Evolutionary conservation across 64 coral and sea anemone genomes (phyloP).

Genomic region (Pocillopora damicornis): DNA sequence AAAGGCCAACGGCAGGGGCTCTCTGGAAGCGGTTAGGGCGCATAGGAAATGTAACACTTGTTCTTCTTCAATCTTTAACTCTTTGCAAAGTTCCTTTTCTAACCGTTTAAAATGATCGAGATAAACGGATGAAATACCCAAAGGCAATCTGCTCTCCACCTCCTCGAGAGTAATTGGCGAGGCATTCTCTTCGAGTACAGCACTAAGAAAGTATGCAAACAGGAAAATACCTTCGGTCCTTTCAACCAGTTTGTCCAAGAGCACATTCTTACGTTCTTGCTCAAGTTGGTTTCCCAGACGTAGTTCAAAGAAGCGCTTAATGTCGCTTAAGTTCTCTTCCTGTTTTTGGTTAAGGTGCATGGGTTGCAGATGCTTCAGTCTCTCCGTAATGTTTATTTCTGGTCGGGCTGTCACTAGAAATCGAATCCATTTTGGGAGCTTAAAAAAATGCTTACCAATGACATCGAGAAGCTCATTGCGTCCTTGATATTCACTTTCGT

Average conservation of each 20-base stretch:
- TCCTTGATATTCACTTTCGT: slow-evolving; percentile 32
- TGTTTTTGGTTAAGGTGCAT: not conserved
- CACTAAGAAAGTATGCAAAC: no score
- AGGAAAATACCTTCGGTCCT: not conserved
- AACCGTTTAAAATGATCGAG: slow-evolving; percentile 11
- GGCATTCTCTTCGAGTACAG: no score
- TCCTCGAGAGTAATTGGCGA: not conserved
- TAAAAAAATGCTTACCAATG: not conserved
- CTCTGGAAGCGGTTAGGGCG: slow-evolving; percentile 16
- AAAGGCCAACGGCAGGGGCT: not conserved
- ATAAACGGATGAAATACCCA: slow-evolving; percentile 18
- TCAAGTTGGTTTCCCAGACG: not conserved
- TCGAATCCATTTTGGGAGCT: slow-evolving; percentile 18
- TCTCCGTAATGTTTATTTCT: no score
- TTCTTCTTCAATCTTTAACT: slow-evolving; percentile 2
- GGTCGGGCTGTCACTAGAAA: slow-evolving; percentile 42
- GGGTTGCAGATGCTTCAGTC: no score
- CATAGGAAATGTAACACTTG: slow-evolving; percentile 23
- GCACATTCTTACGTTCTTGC: not conserved
- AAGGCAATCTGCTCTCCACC: not conserved
- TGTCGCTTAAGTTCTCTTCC: not conserved
- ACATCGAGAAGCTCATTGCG: slow-evolving; percentile 1
- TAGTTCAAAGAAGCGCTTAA: not conserved
- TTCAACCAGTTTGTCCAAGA: not conserved
- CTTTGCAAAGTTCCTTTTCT: not conserved